Base-by-base conservation (phyloP, 2,888 invertebrate genomes). In the Zootermopsis nevadensis region DNA sequence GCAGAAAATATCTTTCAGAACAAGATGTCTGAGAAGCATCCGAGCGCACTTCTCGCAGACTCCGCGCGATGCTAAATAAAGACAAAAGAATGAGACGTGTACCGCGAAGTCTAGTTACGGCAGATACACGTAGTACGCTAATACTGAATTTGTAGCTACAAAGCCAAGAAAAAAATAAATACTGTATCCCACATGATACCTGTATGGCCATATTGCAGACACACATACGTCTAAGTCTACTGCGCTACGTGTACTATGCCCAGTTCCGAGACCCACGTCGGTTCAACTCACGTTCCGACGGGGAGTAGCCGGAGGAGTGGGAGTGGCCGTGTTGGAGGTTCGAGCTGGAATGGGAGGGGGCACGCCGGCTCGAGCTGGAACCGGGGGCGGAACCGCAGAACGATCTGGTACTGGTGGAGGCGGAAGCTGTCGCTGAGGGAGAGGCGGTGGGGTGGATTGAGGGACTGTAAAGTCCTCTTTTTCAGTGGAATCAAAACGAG, bases 261-360 rank as follows among this genome's bases (percentile, higher is more conserved):
- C 8, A 31, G 35, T 33, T 38, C 67, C 27, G 24, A 30, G n/a
- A 42, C n/a, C 19, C 38, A 22, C 24, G 38, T 38, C 38, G 24
- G 38, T 77, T 83, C 81, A 83, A 66, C 77, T 77, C 3, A 77
- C 55, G 48, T 81, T 81, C 66, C 81, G 27, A 38, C 83, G 80
- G 15, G 84, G 84, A 30, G 83, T 83, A 27, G 67, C 38, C 22
- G 84, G 80, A 27, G 84, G 84, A n/a, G 83, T 83, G 42, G 77
- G 48, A n/a, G 31, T 77, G 22, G 77, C 7, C 19, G 24, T 33
- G 33, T 53, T 77, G 1, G 60, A 55, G 35, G 92, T 91, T 83
- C 93, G 89, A 0, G 92, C 92, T 1, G 93, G 93, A 42, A 93
- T 91, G 0, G 92, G 92, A 1, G 93, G 92, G 1, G 92, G 91